Conservation (phyloP, 2,888 invertebrate species). For the Epinotia ramella region DNA sequence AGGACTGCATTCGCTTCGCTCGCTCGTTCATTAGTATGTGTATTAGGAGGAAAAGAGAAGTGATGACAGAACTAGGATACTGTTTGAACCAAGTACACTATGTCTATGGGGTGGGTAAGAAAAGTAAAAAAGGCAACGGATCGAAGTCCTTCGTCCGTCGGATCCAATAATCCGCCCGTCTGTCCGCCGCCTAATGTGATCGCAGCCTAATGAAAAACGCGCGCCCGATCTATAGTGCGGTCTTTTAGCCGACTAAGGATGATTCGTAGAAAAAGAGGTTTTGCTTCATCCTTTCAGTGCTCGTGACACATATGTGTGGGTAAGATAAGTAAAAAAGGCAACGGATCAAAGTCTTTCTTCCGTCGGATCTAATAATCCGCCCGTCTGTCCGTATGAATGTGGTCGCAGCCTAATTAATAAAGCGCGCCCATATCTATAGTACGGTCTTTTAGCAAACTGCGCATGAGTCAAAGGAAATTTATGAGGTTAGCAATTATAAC, state of each 20-base stretch:
- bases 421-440: constrained; percentile 66
- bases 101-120: constrained; percentile 53
- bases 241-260: neutral
- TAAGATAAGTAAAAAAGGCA: constrained; percentile 74
- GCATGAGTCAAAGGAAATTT: no score
- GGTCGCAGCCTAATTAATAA: constrained; percentile 85
- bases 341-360: constrained; percentile 83
- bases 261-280: no score
- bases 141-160: constrained; percentile 84
- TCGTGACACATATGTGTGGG: constrained; percentile 24
- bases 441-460: neutral
- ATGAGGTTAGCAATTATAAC: no score
- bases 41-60: no score
- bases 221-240: constrained; percentile 61
- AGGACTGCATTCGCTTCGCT: no score
- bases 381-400: constrained; percentile 84
- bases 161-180: constrained; percentile 84
- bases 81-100: constrained; percentile 7
- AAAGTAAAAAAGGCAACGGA: constrained; percentile 77
- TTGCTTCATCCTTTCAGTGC: no score
- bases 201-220: constrained; percentile 84
- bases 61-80: neutral
- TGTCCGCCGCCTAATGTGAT: constrained; percentile 85
- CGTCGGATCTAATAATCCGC: constrained; percentile 85
- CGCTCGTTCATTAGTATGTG: no score